Base-by-base conservation (phyloP, 2,113 vertebrate species). In the Riparia riparia region DNA sequence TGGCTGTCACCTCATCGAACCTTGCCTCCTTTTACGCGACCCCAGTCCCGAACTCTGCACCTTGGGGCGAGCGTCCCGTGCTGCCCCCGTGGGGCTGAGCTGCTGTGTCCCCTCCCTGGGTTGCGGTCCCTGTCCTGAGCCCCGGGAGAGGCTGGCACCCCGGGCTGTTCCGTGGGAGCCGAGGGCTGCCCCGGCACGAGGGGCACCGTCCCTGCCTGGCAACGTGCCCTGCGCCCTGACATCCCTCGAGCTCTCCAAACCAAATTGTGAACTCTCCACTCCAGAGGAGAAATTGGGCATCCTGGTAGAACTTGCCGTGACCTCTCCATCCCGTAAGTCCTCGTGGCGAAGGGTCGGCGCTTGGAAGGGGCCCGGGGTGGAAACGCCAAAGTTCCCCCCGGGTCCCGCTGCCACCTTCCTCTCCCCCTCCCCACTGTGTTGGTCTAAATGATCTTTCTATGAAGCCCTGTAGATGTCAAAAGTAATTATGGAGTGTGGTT, bases 401-500 rank as follows among this genome's bases (percentile, higher is more conserved):
- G 63, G 82, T 82, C 94, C 93, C 5, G 3, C 88, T 93, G 78
- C 85, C 85, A 7, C 95, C 95, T 97, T 97, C 95, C 94, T 93
- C 92, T 97, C 86, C 94, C 90, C 87, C 53, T 87, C 74, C 96
- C 95, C 4, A 2, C 78, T 96, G 94, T 98, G 98, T 98, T 98
- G 97, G 93, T 98, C 96, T 93, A 96, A 95, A 92, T 96, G 86
- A 80, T 92, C 96, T 90, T 97, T 94, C 95, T 97, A 94, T 97
- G 97, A 97, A 96, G 93, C 96, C 96, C 96, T 97, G 79, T 98
- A 98, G 97, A 96, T 98, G 98, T 98, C 98, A 98, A 95, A 96
- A 98, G 97, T 98, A 98, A 98, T 97, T 98, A 97, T 98, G 98
- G 97, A 98, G 98, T 98, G 98, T 99, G 98, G 98, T 98, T 98